Percentiles rank a stretch among this genome's conserved stretches.
These are phyloP conservation scores for Hippocampus barbouri DNA, from an alignment of 2,113 vertebrate species.

Conservation along the genomic window DNA sequence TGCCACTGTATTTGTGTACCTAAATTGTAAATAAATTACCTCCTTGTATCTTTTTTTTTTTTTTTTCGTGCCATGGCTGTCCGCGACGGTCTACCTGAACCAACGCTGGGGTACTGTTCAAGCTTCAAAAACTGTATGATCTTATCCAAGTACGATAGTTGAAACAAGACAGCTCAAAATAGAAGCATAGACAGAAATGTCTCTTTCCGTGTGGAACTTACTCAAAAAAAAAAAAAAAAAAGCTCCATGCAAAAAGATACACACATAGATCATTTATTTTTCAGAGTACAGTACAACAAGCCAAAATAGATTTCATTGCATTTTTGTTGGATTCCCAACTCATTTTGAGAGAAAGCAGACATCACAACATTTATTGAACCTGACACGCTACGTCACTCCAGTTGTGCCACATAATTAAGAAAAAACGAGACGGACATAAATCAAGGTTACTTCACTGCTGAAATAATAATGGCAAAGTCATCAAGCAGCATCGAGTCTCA, in stretches of 20 bases:
- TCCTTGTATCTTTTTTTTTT: slow-evolving; percentile 70
- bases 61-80: slow-evolving; percentile 9
- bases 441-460: background rate
- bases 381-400: background rate
- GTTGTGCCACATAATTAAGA: background rate
- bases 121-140: background rate
- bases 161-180: background rate
- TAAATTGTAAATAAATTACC: slow-evolving; percentile 91
- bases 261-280: background rate
- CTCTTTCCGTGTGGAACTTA: background rate
- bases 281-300: slow-evolving; percentile 1
- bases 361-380: background rate
- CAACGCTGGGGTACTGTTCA: background rate
- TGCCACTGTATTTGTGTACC: slow-evolving; percentile 80
- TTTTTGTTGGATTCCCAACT: background rate
- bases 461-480: background rate
- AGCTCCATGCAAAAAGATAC: background rate
- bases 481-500: background rate
- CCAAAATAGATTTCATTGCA: background rate
- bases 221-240: background rate
- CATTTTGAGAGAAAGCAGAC: background rate
- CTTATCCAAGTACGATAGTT: too few relatives aligned
- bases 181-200: background rate
- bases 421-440: background rate
- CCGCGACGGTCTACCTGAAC: background rate